Base-by-base conservation (phyloP, 1,140 invertebrate species). In the Oreohelix idahoensis region DNA sequence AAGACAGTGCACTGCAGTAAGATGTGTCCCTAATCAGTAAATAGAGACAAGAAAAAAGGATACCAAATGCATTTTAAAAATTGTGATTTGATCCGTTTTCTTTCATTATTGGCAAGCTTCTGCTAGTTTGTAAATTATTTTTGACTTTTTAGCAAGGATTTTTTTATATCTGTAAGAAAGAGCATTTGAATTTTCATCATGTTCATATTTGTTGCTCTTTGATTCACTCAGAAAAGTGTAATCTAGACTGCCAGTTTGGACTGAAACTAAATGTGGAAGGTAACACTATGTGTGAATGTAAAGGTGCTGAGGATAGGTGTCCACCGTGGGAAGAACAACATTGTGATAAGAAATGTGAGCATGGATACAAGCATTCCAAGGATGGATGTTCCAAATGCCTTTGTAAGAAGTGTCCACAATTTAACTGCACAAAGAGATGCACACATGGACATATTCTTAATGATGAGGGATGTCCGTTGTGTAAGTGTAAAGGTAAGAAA, bases 401-500 rank as follows among this genome's bases (percentile, higher is more conserved):
- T 0, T 90, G 89, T 73, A 87, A 89, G 77, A 83, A 79, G 35
- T 90, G 89, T 80, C 89, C 89, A 1, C 81, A 79, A 26, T 85
- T 88, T 20, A 86, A 88, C 58, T 94, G 94, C 86, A 89, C 88
- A 51, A 94, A 93, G 87, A 90, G 86, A 11, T 94, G 94, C 86
- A 66, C 89, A 5, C 87, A 93, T 84, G 94, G 94, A 42, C 94
- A 90, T 83, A 87, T 89, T 82, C 73, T 88, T 20, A 93, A 94
- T 87, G 91, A 91, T 81, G 87, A 92, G 42, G 94, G 94, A 26
- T 94, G 94, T 88, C 88, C 90, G 51, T 85, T 94, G 0, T 94
- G 94, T 89, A 93, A 93, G 87, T 94, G 94, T 84, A 84, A 85
- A 86, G 92, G 92, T 89, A 1, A 51, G 29, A 35, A n/a, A 29